These are phyloP conservation scores for Episyrphus balteatus DNA, from an alignment of 1,140 invertebrate species.

Conservation along the genomic window DNA sequence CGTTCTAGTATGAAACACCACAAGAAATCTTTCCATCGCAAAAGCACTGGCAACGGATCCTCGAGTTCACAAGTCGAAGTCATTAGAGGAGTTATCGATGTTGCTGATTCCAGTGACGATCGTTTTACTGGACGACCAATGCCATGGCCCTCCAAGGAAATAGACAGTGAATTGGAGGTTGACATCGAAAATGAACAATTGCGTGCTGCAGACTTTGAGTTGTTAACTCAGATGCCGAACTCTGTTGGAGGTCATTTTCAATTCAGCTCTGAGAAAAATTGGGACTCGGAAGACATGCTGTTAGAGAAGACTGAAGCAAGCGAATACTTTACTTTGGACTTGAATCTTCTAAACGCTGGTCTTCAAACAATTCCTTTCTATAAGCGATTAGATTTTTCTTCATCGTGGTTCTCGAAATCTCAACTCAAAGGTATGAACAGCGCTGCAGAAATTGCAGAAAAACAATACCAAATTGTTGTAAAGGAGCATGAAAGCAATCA, in stretches of 20 bases:
- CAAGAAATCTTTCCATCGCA: conserved; percentile 14
- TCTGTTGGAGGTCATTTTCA: conserved; percentile 27
- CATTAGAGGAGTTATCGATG: conserved; percentile 26
- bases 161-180: conserved; percentile 14
- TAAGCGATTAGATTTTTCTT: conserved; percentile 31
- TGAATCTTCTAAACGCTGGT: conserved; percentile 19
- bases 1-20: conserved; percentile 28
- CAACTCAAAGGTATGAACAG: conserved; percentile 21
- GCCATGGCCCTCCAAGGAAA: conserved; percentile 1
- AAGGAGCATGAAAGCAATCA: conserved; percentile 12
- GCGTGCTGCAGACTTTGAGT: conserved; percentile 23
- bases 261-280: conserved; percentile 29
- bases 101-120: conserved; percentile 32
- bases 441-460: conserved; percentile 23
- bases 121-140: conserved; percentile 19
- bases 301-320: conserved; percentile 17
- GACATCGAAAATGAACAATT: conserved; percentile 25
- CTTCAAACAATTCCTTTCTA: conserved; percentile 31
- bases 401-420: conserved; percentile 19
- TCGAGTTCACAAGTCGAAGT: conserved; percentile 14
- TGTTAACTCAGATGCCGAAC: conserved; percentile 20
- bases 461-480: conserved; percentile 18
- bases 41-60: conserved; percentile 12
- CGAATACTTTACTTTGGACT: conserved; percentile 26
- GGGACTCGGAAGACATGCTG: conserved; percentile 16